Base-by-base conservation (phyloP, 2,888 invertebrate species). In the Thyatira batis region DNA sequence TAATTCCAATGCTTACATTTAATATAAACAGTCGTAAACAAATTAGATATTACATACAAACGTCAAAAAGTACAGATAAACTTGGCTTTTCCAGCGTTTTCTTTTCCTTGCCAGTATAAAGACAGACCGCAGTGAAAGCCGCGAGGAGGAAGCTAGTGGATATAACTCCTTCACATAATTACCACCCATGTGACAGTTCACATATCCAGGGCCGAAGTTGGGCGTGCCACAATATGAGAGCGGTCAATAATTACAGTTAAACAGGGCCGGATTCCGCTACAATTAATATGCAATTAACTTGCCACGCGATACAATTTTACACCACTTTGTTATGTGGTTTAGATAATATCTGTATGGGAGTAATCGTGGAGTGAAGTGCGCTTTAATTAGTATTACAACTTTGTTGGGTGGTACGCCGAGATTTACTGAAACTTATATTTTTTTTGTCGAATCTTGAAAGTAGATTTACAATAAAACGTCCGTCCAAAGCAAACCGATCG, bases 231-330 rank as follows among this genome's bases (percentile, higher is more conserved):
- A 68, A 70, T 70, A 68, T 68, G 66, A 70, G 64, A 66, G 44
- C 13, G 44, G 62, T 69, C 70, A 70, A 74, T 80, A 78, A 81
- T 81, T 80, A 80, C 76, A 67, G 69, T 55, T 76, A 78, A 78
- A 70, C 73, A 72, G 76, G 69, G 60, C 73, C 61, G 71, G 74
- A 77, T 74, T 76, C 77, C 69, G 61, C 57, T 67, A 65, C 69
- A 63, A 78, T 82, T 80, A 80, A 80, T 77, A 77, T 73, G 76
- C 73, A 80, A 82, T 82, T 80, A 82, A 74, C 57, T 69, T 80
- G 80, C 76, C 80, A 77, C 61, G 68, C 67, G 66, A 69, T 69
- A 67, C 64, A 64, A 48, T 48, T 48, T 48, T 20, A 27, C 48
- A 27, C 27, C 48, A 48, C 48, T 48, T 20, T 27, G 27, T 46